phyloP scores from a whole-genome alignment of 2,797 vertebrate genomes.

The Synaphobranchus kaupii region DNA sequence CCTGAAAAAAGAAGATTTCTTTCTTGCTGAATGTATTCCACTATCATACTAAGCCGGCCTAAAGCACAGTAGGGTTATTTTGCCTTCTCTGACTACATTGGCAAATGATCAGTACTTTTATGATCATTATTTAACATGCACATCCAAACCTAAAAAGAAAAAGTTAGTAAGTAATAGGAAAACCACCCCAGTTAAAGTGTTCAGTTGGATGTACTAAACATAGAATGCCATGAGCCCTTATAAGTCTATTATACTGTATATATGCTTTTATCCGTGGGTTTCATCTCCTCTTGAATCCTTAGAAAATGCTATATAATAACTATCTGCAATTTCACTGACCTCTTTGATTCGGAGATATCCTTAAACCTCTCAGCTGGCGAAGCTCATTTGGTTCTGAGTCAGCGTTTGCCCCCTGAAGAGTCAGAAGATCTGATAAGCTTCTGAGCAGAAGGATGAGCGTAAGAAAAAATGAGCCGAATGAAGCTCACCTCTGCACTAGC shows the following conservation, averaged over 20 bases:
- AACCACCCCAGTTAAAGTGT: background rate
- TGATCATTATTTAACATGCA: background rate
- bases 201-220: background rate
- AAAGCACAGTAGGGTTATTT: background rate
- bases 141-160: background rate
- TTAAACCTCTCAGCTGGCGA: conserved; percentile 48
- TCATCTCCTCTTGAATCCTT: background rate
- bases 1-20: background rate
- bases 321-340: conserved; percentile 64
- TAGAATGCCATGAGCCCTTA: background rate
- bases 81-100: background rate
- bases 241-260: background rate
- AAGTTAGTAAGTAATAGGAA: background rate
- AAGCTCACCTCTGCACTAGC: conserved; percentile 77
- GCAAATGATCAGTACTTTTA: background rate
- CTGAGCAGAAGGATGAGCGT: too few relatives aligned
- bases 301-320: background rate
- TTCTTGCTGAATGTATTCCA: background rate
- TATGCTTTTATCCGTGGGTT: background rate
- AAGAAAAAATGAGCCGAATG: background rate
- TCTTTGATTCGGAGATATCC: conserved; percentile 62
- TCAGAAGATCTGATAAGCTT: background rate
- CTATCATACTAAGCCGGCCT: background rate
- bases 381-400: conserved; percentile 67
- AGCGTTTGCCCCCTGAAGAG: conserved; percentile 70